Conservation (phyloP, 2,797 vertebrate genomes). For the Hirundo rustica region DNA sequence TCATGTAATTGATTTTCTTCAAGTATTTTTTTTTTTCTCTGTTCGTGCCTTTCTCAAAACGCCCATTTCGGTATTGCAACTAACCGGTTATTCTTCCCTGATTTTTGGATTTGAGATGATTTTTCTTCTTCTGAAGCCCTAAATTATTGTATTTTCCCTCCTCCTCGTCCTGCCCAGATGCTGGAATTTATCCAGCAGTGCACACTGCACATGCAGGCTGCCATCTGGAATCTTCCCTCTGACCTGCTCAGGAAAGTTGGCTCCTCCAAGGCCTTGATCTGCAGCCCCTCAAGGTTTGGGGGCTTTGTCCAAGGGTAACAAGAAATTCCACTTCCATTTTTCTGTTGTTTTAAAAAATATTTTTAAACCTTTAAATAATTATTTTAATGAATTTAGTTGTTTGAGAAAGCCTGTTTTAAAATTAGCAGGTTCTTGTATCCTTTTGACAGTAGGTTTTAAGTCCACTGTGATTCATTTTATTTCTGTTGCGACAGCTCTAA, state of each 20-base stretch:
- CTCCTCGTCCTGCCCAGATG: slow-evolving; percentile 71
- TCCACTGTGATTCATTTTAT: not conserved
- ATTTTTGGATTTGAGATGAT: not conserved
- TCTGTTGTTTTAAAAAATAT: not conserved
- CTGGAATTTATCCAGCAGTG: slow-evolving; percentile 83
- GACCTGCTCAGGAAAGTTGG: slow-evolving; percentile 61
- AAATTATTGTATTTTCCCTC: not conserved
- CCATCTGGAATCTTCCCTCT: slow-evolving; percentile 65
- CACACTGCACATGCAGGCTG: slow-evolving; percentile 77
- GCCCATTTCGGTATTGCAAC: not conserved
- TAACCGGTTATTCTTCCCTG: not conserved
- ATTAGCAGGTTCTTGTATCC: not conserved
- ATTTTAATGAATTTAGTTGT: not conserved
- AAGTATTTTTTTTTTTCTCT: not conserved
- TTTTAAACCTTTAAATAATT: not conserved
- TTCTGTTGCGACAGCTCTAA: not conserved
- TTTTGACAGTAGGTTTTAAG: not conserved
- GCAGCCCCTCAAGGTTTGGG: slow-evolving; percentile 71
- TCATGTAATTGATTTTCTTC: not conserved
- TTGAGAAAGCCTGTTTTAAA: not conserved
- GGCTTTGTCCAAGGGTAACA: slow-evolving; percentile 77
- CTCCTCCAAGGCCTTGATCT: slow-evolving; percentile 74
- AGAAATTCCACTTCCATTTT: not conserved
- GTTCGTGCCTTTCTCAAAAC: not conserved
- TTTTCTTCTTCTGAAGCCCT: not conserved